phyloP scores from a whole-genome alignment of 2,888 invertebrate species.

The Drosophila quasianomalipes region DNA sequence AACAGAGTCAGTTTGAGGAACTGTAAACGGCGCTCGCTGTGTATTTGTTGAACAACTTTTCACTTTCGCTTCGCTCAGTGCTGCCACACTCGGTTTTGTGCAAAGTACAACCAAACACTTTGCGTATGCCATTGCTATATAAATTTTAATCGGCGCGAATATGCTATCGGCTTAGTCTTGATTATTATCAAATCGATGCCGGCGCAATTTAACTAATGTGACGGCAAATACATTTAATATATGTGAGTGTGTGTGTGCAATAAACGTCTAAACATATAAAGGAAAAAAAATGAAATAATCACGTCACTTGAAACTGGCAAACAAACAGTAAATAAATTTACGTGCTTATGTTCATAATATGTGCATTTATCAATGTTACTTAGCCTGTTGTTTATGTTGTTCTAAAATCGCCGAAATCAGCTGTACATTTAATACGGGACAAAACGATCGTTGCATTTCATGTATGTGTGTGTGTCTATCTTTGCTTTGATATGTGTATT shows the following conservation, averaged over 20 bases:
- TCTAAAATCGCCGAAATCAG: slow-evolving; percentile 31
- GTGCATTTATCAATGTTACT: slow-evolving; percentile 44
- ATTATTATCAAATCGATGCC: slow-evolving; percentile 39
- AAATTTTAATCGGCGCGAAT: slow-evolving; percentile 33
- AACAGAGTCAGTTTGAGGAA: slow-evolving; percentile 33
- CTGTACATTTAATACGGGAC: slow-evolving; percentile 28
- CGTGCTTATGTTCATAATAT: background rate
- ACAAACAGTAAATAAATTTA: slow-evolving; percentile 10
- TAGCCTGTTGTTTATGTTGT: slow-evolving; percentile 32
- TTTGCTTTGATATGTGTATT: background rate
- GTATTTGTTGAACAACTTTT: slow-evolving; percentile 62
- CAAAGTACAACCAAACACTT: slow-evolving; percentile 26
- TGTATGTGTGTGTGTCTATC: background rate
- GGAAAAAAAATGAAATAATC: slow-evolving; percentile 2
- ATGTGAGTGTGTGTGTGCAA: background rate
- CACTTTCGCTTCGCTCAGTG: slow-evolving; percentile 42
- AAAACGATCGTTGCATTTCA: slow-evolving; percentile 17
- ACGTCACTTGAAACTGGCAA: slow-evolving; percentile 13
- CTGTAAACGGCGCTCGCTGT: slow-evolving; percentile 35
- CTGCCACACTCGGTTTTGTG: slow-evolving; percentile 25
- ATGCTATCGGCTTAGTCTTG: slow-evolving; percentile 14
- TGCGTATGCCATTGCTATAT: slow-evolving; percentile 31
- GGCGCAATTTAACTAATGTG: slow-evolving; percentile 11
- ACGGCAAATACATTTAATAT: background rate
- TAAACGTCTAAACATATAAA: slow-evolving; percentile 8